phyloP scores from a whole-genome alignment of 2,888 invertebrate genomes.

The Rapana venosa region DNA sequence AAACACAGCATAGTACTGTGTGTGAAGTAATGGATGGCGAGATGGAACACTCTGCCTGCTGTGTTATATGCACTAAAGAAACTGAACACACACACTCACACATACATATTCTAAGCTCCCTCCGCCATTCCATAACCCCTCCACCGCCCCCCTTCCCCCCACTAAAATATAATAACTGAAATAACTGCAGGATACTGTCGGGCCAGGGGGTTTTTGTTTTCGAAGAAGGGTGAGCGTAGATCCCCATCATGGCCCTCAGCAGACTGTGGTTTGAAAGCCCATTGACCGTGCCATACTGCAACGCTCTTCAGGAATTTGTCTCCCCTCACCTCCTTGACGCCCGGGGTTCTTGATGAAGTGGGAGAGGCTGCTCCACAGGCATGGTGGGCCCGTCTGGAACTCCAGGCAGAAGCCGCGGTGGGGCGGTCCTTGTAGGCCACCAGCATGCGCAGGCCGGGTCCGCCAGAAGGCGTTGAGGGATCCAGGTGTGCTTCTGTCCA shows the following conservation, averaged over 20 bases:
- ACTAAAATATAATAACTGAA: background rate
- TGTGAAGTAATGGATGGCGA: too few species aligned
- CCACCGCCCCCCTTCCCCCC: too few species aligned
- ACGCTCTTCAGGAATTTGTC: slow-evolving; percentile 73
- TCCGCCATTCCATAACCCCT: too few species aligned
- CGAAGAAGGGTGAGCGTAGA: slow-evolving; percentile 85
- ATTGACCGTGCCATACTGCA: slow-evolving; percentile 77
- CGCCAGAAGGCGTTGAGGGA: slow-evolving; percentile 69
- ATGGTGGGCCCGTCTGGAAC: slow-evolving; percentile 68
- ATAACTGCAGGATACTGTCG: slow-evolving; percentile 84
- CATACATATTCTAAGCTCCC: too few species aligned
- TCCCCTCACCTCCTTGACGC: slow-evolving; percentile 63
- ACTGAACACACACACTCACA: too few species aligned
- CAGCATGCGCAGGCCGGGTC: slow-evolving; percentile 68
- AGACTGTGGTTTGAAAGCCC: slow-evolving; percentile 77
- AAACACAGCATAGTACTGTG: too few species aligned
- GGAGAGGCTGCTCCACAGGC: slow-evolving; percentile 69
- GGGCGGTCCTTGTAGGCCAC: slow-evolving; percentile 74
- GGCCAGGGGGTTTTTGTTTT: slow-evolving; percentile 88
- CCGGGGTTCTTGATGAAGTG: slow-evolving; percentile 74
- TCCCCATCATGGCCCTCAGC: slow-evolving; percentile 76
- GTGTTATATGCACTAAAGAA: too few species aligned
- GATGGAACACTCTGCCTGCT: too few species aligned
- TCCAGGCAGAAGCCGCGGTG: slow-evolving; percentile 73
- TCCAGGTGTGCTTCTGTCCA: slow-evolving; percentile 71